Percentiles rank a stretch among this genome's conserved stretches.
phyloP scores from a whole-genome alignment of 1,140 invertebrate genomes.

The Bombus soroeensis region DNA sequence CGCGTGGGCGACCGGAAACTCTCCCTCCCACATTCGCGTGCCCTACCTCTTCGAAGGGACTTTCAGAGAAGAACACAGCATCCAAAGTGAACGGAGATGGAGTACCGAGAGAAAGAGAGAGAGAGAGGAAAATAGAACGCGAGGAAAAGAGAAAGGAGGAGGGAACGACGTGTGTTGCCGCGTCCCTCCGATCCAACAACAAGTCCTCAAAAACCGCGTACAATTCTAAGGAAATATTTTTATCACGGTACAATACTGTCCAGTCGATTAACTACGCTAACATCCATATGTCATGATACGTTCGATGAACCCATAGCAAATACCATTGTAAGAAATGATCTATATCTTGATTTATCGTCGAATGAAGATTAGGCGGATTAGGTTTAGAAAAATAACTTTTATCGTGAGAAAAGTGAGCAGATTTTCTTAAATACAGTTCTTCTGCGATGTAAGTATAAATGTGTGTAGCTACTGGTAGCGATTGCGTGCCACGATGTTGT shows the following conservation, averaged over 20 bases:
- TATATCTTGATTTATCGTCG: background rate
- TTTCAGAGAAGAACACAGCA: conserved; percentile 57
- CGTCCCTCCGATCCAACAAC: conserved; percentile 5
- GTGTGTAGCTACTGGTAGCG: too few species aligned
- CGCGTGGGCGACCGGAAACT: conserved; percentile 80
- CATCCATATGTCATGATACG: background rate
- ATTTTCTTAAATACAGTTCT: too few species aligned
- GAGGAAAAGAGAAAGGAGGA: conserved; percentile 10
- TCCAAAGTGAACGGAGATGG: conserved; percentile 12
- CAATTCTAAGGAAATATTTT: background rate
- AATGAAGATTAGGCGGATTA: too few species aligned
- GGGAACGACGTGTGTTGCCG: conserved; percentile 9
- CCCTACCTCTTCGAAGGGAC: conserved; percentile 71
- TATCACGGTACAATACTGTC: background rate
- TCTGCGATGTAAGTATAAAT: too few species aligned
- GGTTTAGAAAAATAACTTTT: too few species aligned
- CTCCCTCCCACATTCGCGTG: conserved; percentile 77
- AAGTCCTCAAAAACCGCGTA: conserved; percentile 6
- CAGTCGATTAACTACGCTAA: background rate
- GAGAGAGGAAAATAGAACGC: conserved; percentile 30
- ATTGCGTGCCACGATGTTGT: too few species aligned
- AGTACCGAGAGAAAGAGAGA: conserved; percentile 23
- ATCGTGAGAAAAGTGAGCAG: too few species aligned
- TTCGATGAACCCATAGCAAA: background rate
- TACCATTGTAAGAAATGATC: background rate